Evolutionary conservation across 2,888 invertebrate genomes (phyloP).

Genomic region (Macrosiphum euphorbiae): DNA sequence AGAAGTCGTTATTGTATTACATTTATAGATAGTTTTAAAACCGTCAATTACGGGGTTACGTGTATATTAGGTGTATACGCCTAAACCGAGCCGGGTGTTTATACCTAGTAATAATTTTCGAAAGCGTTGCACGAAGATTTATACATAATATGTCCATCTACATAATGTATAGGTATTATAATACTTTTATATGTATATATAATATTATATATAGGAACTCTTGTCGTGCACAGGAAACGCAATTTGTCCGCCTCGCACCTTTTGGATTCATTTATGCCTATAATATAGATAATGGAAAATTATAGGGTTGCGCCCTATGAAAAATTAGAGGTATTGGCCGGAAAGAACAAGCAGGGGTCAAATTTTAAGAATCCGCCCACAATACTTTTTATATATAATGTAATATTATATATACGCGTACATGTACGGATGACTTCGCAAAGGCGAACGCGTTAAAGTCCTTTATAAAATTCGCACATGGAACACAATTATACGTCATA

Average conservation of each 20-base stretch:
- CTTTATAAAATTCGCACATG: not conserved
- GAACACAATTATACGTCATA: too few species aligned
- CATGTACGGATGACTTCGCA: not conserved
- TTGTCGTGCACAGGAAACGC: conserved; percentile 5
- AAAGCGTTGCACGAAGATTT: conserved; percentile 6
- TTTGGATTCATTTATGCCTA: conserved; percentile 12
- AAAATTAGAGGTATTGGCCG: conserved; percentile 34
- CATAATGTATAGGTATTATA: not conserved
- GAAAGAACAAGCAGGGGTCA: not conserved
- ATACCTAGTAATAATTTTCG: not conserved
- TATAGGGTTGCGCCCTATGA: conserved; percentile 27
- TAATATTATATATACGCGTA: not conserved
- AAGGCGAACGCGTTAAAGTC: conserved; percentile 50
- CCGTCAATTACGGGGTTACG: not conserved
- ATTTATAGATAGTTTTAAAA: not conserved
- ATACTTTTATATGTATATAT: not conserved
- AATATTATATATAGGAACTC: not conserved
- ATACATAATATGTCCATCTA: not conserved
- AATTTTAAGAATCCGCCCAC: conserved; percentile 11
- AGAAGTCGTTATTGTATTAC: not conserved
- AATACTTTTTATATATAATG: not conserved
- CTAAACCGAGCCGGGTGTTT: conserved; percentile 28
- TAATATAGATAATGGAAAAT: conserved; percentile 21
- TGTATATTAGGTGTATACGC: not conserved
- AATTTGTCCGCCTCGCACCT: conserved; percentile 25